A percentile compares a stretch with the other conserved stretches of the same genome.
Conservation (phyloP, 2,797 vertebrate genomes). For the Pangasius djambal region DNA sequence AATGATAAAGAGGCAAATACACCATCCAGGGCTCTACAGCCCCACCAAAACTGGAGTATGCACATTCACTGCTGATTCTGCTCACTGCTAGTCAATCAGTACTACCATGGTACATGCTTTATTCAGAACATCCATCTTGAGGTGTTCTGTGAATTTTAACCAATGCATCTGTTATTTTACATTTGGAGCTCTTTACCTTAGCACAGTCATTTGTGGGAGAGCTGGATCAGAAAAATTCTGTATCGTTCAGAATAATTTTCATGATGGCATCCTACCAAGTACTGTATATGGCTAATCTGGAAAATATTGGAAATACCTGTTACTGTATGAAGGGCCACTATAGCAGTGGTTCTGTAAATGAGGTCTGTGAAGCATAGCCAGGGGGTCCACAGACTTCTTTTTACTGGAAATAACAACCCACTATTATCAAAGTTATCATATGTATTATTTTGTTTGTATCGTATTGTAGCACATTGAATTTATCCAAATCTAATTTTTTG, state of each 20-base stretch:
- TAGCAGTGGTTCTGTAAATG: too few species aligned
- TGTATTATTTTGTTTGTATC: too few species aligned
- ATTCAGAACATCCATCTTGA: constrained; percentile 4
- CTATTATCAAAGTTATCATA: too few species aligned
- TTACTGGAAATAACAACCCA: too few species aligned
- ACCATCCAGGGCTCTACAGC: constrained; percentile 53
- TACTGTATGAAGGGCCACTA: too few species aligned
- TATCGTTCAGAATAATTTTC: background rate
- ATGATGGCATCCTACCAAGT: background rate
- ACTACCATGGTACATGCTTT: background rate
- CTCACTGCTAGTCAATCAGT: background rate
- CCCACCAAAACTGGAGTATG: constrained; percentile 29
- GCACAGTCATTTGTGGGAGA: background rate
- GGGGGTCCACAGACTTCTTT: too few species aligned
- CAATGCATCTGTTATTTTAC: background rate
- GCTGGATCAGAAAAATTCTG: background rate
- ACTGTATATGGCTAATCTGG: background rate
- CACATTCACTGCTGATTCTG: background rate
- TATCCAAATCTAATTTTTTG: too few species aligned
- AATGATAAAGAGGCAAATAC: constrained; percentile 72
- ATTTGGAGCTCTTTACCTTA: background rate
- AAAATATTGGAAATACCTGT: background rate
- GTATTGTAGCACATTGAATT: too few species aligned
- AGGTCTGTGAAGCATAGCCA: too few species aligned
- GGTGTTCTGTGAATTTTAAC: background rate